Base-by-base conservation (phyloP, 2,113 vertebrate species). In the Corvus cornix region DNA sequence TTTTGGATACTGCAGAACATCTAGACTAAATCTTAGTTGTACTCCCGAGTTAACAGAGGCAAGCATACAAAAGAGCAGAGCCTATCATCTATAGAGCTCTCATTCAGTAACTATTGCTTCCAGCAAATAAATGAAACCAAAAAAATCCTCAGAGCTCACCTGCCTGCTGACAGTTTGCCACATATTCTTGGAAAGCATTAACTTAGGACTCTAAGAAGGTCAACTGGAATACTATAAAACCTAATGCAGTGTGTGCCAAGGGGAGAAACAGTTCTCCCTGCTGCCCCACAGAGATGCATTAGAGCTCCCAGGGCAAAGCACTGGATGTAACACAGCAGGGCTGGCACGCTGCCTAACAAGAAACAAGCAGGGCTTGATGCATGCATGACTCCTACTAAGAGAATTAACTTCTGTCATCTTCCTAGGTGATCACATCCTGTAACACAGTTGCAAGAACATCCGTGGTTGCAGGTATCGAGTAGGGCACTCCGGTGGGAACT, bases 341-440 rank as follows among this genome's bases (percentile, higher is more conserved):
- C 41, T 31, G 37, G 74, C 53, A 52, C 1, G 4, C 39, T 51
- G 66, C 48, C 74, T 6, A 24, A 60, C 7, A 35, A 66, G 43
- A 73, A 59, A 51, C 0, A 0, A 35, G 37, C 16, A 16, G 39
- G 69, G 60, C 43, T 55, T 63, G 59, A 74, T 51, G 56, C 33
- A 51, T 4, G 66, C 60, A 31, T 4, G 56, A 60, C 21, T 44
- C 9, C 51, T 53, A 39, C 52, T 4, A 64, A 53, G 18, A 58
- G 41, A 80, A 64, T 14, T 31, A 49, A 46, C 46, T 68, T 39
- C 72, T 27, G 31, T 9, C 52, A 51, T 16, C 31, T 44, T 64
- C n/a, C 67, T 7, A 76, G 13, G 22, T 21, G 16, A 55, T 7
- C 7, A 3, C 18, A 26, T 22, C 6, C n/a, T 0, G 0, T 9